Evolutionary conservation across 1,140 invertebrate species (phyloP).

Genomic region (Arion vulgaris): DNA sequence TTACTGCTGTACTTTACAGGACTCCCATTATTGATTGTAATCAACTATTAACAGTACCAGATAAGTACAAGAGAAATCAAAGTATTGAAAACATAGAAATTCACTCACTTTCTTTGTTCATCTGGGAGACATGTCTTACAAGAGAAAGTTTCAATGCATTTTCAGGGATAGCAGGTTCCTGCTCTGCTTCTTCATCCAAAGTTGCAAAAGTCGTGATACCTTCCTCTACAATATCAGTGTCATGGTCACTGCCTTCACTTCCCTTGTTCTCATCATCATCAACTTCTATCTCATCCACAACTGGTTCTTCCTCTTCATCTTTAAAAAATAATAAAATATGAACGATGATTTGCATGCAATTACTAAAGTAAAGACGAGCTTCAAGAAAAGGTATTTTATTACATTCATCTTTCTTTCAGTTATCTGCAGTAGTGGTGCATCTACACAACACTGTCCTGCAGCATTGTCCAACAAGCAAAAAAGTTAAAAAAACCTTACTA

Average conservation of each 20-base stretch:
- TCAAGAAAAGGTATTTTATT: too few relatives aligned
- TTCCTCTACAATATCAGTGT: constrained; percentile 53
- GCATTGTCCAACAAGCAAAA: too few relatives aligned
- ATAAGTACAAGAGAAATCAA: too few relatives aligned
- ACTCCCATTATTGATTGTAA: too few relatives aligned
- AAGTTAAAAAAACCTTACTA: too few relatives aligned
- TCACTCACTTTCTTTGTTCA: constrained; percentile 36
- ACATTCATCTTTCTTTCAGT: too few relatives aligned
- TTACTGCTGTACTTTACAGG: too few relatives aligned
- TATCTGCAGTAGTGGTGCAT: too few relatives aligned
- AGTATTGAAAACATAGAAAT: background rate
- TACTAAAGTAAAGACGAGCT: too few relatives aligned
- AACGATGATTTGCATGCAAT: too few relatives aligned
- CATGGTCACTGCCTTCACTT: constrained; percentile 47
- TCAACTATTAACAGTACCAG: too few relatives aligned
- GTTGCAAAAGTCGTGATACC: constrained; percentile 41
- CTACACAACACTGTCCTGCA: too few relatives aligned
- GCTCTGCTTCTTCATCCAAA: constrained; percentile 9
- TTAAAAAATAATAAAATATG: constrained; percentile 3
- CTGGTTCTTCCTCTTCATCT: constrained; percentile 45
- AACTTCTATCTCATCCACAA: constrained; percentile 39
- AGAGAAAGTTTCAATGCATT: constrained; percentile 7
- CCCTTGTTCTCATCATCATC: constrained; percentile 45
- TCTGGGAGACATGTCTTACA: constrained; percentile 21
- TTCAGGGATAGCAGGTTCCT: background rate